Evolutionary conservation across 2,113 vertebrate genomes (phyloP).

Genomic region (Girardinichthys multiradiatus): DNA sequence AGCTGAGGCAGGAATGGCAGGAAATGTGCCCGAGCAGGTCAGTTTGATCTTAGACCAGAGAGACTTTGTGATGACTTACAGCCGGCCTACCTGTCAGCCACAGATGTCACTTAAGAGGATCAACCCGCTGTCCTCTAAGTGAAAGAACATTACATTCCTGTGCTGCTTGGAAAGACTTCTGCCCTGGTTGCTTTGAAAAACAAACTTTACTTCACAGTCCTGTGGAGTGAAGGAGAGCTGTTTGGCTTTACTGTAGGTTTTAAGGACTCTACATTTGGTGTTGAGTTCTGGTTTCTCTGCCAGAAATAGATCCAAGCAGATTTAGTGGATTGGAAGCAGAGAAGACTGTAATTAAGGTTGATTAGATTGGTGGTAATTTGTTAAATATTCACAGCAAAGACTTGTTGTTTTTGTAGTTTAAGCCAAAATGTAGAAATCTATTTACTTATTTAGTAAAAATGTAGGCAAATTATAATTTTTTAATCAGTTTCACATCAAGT

Average conservation of each 20-base stretch:
- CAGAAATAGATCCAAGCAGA: slow-evolving; percentile 19
- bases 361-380: slow-evolving; percentile 2
- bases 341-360: slow-evolving; percentile 16
- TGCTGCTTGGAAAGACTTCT: slow-evolving; percentile 3
- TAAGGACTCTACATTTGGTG: neutral
- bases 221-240: neutral
- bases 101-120: slow-evolving; percentile 18
- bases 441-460: too few species aligned
- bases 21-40: slow-evolving; percentile 23
- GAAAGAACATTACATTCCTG: slow-evolving; percentile 1
- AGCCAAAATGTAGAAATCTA: neutral
- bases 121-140: slow-evolving; percentile 4
- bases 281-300: slow-evolving; percentile 11
- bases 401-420: neutral
- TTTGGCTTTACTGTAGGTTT: slow-evolving; percentile 9
- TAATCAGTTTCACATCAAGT: too few species aligned
- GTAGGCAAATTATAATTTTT: too few species aligned
- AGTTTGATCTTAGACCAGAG: slow-evolving; percentile 30
- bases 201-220: slow-evolving; percentile 22
- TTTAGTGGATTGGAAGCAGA: neutral
- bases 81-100: slow-evolving; percentile 18
- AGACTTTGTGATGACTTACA: slow-evolving; percentile 21
- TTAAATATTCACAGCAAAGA: neutral
- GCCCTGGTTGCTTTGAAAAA: slow-evolving; percentile 9
- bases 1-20: slow-evolving; percentile 1